Conservation (phyloP, 92 coral and sea anemone species). For the Epizoanthus scotinus region DNA sequence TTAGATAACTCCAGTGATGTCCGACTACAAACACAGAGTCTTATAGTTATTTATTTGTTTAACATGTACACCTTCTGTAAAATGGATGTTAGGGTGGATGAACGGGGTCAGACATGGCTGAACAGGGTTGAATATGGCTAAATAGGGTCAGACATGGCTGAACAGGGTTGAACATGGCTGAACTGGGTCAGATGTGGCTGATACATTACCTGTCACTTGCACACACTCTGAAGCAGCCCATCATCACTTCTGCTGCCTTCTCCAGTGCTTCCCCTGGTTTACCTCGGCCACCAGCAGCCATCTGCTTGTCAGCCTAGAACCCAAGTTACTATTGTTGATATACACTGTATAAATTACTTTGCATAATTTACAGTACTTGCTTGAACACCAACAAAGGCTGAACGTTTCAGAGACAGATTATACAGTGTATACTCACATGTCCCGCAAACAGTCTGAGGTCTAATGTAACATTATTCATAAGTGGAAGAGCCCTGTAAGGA, state of each 20-base stretch:
- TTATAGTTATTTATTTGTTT: too few species aligned
- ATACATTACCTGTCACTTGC: slow-evolving; percentile 91
- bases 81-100: background rate
- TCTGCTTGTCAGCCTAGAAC: slow-evolving; percentile 87
- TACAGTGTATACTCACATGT: slow-evolving; percentile 58
- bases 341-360: too few species aligned
- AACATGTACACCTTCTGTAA: background rate
- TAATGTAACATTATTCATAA: slow-evolving; percentile 87
- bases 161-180: too few species aligned
- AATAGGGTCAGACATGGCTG: too few species aligned
- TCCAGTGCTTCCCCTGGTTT: slow-evolving; percentile 91
- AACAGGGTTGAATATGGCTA: too few species aligned
- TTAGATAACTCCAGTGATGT: slow-evolving; percentile 93
- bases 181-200: too few species aligned
- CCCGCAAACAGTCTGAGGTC: slow-evolving; percentile 88
- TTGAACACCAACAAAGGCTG: background rate
- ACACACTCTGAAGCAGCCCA: slow-evolving; percentile 98
- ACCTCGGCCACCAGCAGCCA: slow-evolving; percentile 69
- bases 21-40: slow-evolving; percentile 61
- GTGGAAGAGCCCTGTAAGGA: slow-evolving; percentile 82
- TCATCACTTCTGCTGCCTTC: slow-evolving; percentile 95
- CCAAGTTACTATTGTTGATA: background rate
- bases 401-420: background rate
- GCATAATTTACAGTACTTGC: too few species aligned
- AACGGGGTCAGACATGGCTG: too few species aligned